Percentiles rank a stretch among this genome's conserved stretches.
These are phyloP conservation scores for Sebastes taczanowskii DNA, from an alignment of 2,797 vertebrate species.

Conservation along the genomic window DNA sequence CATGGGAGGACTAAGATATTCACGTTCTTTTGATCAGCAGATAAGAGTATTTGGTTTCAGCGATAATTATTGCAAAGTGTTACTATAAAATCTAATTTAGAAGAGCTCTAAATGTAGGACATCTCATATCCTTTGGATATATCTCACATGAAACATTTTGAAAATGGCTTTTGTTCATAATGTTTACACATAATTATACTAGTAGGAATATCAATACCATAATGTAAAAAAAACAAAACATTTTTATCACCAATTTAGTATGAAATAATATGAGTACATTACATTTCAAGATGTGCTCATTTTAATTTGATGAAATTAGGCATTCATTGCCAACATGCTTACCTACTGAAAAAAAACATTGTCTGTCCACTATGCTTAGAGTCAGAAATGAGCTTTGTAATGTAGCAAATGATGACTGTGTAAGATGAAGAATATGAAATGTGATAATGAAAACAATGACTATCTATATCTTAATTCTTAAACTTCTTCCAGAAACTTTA, in stretches of 20 bases:
- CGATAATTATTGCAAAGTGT: conserved; percentile 27
- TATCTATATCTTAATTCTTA: no score
- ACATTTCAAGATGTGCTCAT: not conserved
- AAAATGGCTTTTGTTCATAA: not conserved
- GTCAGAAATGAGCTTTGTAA: not conserved
- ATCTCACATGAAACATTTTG: not conserved
- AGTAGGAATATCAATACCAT: not conserved
- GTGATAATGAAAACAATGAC: no score
- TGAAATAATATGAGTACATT: not conserved
- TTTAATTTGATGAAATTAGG: not conserved
- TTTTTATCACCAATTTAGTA: not conserved
- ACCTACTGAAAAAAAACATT: not conserved
- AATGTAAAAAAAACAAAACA: not conserved
- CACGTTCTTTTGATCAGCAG: conserved; percentile 32
- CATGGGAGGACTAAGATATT: not conserved
- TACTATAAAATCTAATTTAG: not conserved
- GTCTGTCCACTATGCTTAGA: not conserved
- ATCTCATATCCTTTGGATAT: not conserved
- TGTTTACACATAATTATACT: not conserved
- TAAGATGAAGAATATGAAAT: no score
- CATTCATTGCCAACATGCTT: not conserved
- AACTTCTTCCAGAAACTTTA: no score
- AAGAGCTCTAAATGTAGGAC: conserved; percentile 13
- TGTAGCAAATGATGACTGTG: no score
- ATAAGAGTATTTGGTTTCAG: not conserved